Evolutionary conservation across 2,888 invertebrate species (phyloP).

Genomic region (Mactromeris polynyma): DNA sequence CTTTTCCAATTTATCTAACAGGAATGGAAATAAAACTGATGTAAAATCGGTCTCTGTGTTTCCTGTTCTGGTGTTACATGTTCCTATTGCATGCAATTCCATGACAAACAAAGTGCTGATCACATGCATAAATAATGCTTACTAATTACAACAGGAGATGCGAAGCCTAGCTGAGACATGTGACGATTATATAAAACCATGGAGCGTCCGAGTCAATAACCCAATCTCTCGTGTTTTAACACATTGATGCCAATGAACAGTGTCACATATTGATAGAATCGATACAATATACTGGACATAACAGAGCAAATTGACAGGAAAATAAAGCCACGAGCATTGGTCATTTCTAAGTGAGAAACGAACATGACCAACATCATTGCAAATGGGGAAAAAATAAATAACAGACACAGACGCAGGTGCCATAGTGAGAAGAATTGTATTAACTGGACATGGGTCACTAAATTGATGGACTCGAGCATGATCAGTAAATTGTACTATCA

Average conservation of each 20-base stretch:
- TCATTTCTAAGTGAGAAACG: not conserved
- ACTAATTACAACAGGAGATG: constrained; percentile 40
- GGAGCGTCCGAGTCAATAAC: not conserved
- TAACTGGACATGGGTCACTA: not conserved
- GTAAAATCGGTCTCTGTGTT: not conserved
- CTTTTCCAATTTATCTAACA: constrained; percentile 3
- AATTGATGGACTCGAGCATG: not conserved
- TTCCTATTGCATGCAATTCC: constrained; percentile 12
- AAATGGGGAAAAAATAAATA: not conserved
- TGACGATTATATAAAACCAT: constrained; percentile 20
- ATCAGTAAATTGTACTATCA: not conserved
- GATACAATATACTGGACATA: not conserved
- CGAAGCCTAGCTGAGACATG: constrained; percentile 18
- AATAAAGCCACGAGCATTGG: not conserved
- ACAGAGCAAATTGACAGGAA: not conserved
- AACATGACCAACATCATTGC: not conserved
- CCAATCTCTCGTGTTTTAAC: constrained; percentile 15
- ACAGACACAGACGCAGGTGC: not conserved
- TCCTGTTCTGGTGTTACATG: constrained; percentile 32
- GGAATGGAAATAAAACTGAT: constrained; percentile 18
- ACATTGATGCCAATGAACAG: not conserved
- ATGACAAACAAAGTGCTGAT: constrained; percentile 14
- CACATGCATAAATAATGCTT: constrained; percentile 53
- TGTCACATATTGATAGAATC: not conserved
- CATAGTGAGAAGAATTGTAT: not conserved